Percentiles rank a stretch among this genome's conserved stretches.
Conservation (phyloP, 1,140 invertebrate genomes). For the Drosophila auraria region DNA sequence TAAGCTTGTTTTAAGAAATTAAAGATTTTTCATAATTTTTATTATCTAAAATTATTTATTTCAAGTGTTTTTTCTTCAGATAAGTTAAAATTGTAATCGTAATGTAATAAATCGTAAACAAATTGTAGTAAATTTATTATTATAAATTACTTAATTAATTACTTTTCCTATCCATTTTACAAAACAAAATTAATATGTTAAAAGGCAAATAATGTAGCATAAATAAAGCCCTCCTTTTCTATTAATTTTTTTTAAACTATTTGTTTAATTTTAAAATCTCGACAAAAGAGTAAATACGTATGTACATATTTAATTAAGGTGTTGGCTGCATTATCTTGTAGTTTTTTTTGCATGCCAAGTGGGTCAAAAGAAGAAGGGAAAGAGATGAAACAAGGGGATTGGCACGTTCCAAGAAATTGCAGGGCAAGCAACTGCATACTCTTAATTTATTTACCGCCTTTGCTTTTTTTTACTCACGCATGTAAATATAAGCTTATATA, state of each 20-base stretch:
- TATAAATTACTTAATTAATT: not conserved
- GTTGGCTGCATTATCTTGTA: constrained; percentile 48
- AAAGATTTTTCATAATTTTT: too few relatives aligned
- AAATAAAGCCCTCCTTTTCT: too few relatives aligned
- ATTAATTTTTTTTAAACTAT: not conserved
- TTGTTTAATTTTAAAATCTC: constrained; percentile 8
- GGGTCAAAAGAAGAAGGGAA: constrained; percentile 51
- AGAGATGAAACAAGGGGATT: constrained; percentile 14
- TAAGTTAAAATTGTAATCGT: too few relatives aligned
- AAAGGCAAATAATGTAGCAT: too few relatives aligned
- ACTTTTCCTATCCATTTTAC: not conserved
- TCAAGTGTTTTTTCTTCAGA: too few relatives aligned
- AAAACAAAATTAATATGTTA: too few relatives aligned
- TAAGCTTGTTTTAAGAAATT: not conserved
- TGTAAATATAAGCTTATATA: constrained; percentile 24
- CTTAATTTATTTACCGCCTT: constrained; percentile 29
- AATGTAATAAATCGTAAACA: not conserved
- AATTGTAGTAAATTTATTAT: not conserved
- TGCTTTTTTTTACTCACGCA: constrained; percentile 44
- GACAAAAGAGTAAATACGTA: constrained; percentile 28
- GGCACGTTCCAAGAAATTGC: constrained; percentile 54
- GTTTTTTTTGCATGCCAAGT: constrained; percentile 41
- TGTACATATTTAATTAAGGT: constrained; percentile 34
- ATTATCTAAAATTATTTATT: too few relatives aligned
- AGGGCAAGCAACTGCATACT: constrained; percentile 26